Evolutionary conservation across 1,140 invertebrate species (phyloP).

Genomic region (Helicoverpa zea): DNA sequence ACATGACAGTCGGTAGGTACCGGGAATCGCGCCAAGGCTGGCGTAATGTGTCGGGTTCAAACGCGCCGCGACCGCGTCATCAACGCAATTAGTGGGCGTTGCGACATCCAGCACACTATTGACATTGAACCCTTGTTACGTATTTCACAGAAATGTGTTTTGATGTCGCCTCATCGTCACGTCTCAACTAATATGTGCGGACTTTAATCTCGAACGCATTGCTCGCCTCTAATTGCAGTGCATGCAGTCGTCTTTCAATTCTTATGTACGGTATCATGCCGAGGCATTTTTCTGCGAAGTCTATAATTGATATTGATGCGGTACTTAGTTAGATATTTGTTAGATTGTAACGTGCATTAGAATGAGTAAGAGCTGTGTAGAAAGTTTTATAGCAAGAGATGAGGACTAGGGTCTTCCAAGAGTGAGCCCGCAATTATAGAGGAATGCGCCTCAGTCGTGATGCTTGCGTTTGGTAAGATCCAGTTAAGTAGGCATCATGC

Average conservation of each 20-base stretch:
- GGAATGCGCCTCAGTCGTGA: neutral
- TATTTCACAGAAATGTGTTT: slow-evolving; percentile 80
- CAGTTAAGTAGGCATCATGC: neutral
- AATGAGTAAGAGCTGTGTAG: slow-evolving; percentile 8
- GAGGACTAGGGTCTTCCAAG: neutral
- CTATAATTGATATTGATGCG: slow-evolving; percentile 34
- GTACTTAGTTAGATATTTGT: slow-evolving; percentile 5
- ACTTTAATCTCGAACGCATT: slow-evolving; percentile 53
- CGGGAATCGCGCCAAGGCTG: slow-evolving; percentile 76
- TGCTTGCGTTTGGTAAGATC: neutral
- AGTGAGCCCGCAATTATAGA: neutral
- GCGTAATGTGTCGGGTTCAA: slow-evolving; percentile 74
- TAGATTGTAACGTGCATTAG: slow-evolving; percentile 15
- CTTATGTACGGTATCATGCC: slow-evolving; percentile 11
- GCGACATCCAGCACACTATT: slow-evolving; percentile 78
- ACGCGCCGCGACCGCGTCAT: slow-evolving; percentile 73
- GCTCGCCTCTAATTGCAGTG: slow-evolving; percentile 35
- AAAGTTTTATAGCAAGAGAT: neutral
- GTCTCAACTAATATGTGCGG: slow-evolving; percentile 62
- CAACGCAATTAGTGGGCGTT: slow-evolving; percentile 80
- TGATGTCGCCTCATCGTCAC: slow-evolving; percentile 63
- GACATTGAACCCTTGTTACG: slow-evolving; percentile 83
- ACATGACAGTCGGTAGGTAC: slow-evolving; percentile 59
- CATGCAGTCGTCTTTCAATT: slow-evolving; percentile 30
- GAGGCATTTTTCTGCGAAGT: slow-evolving; percentile 23